Evolutionary conservation across 2,797 vertebrate genomes (phyloP).

Genomic region (Amblyopsis hoosieri): DNA sequence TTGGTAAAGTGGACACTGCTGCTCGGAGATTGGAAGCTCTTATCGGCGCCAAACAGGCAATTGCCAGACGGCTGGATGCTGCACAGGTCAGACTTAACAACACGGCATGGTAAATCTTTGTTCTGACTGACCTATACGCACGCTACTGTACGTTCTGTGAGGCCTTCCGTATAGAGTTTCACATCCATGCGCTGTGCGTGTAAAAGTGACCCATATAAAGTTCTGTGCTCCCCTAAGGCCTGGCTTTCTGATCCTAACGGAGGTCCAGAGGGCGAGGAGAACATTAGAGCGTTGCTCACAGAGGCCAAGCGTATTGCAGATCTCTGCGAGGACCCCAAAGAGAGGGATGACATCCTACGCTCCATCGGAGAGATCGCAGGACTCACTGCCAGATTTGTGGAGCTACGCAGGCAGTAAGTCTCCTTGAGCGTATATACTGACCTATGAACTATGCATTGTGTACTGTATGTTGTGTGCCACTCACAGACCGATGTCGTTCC

Average conservation of each 20-base stretch:
- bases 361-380: constrained; percentile 95
- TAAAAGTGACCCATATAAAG: not conserved
- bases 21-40: constrained; percentile 93
- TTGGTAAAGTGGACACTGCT: constrained; percentile 93
- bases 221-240: constrained; percentile 72
- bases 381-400: constrained; percentile 88
- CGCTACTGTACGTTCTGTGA: not conserved
- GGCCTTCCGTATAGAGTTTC: not conserved
- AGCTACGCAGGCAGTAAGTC: constrained; percentile 89
- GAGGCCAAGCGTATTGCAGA: constrained; percentile 96
- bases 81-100: constrained; percentile 85
- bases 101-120: constrained; percentile 20
- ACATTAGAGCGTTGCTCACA: constrained; percentile 87
- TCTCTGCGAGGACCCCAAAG: constrained; percentile 94
- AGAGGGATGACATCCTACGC: constrained; percentile 94
- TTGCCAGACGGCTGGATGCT: constrained; percentile 93
- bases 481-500: constrained; percentile 42
- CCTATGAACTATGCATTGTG: not conserved
- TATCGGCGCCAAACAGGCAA: constrained; percentile 94
- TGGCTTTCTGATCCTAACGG: constrained; percentile 97
- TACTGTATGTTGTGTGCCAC: constrained; percentile 36
- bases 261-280: constrained; percentile 93
- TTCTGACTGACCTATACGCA: not conserved
- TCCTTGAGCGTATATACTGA: not conserved
- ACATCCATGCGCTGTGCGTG: not conserved